Evolutionary conservation across 1,140 invertebrate species (phyloP).

Genomic region (Battus philenor): DNA sequence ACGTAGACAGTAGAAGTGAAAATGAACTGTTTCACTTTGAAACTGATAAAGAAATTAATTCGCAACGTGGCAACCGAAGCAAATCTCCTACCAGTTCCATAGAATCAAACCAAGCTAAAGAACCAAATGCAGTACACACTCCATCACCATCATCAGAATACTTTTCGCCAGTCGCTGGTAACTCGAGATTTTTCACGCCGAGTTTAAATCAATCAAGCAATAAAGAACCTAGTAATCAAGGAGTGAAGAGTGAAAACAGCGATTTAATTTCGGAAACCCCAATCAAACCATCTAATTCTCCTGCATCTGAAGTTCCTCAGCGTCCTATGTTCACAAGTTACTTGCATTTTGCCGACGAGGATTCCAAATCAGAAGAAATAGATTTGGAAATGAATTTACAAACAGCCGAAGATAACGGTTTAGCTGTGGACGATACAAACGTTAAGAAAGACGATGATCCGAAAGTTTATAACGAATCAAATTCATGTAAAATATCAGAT

Average conservation of each 20-base stretch:
- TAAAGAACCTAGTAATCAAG: conserved; percentile 28
- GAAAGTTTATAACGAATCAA: neutral
- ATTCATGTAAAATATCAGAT: conserved; percentile 86
- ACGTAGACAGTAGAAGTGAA: conserved; percentile 59
- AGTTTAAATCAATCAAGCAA: conserved; percentile 17
- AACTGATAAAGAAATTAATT: conserved; percentile 58
- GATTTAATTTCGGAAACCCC: conserved; percentile 25
- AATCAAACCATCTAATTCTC: conserved; percentile 41
- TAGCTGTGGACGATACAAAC: too few species aligned
- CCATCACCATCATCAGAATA: conserved; percentile 51
- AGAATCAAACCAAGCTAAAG: conserved; percentile 46
- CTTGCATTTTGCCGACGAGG: conserved; percentile 54
- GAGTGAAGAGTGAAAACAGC: conserved; percentile 33
- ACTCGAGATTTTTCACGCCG: conserved; percentile 40
- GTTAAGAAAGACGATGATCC: conserved; percentile 2
- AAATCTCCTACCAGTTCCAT: conserved; percentile 61
- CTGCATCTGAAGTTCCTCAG: conserved; percentile 60
- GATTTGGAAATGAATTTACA: conserved; percentile 24
- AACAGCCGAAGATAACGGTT: conserved; percentile 29
- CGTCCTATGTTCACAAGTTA: conserved; percentile 67
- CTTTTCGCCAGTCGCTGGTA: conserved; percentile 36
- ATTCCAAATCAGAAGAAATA: conserved; percentile 62
- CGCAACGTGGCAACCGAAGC: conserved; percentile 50
- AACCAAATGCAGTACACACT: conserved; percentile 33
- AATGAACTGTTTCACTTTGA: conserved; percentile 74